Evolutionary conservation across 2,888 invertebrate species (phyloP).

Genomic region (Phoronis australis): DNA sequence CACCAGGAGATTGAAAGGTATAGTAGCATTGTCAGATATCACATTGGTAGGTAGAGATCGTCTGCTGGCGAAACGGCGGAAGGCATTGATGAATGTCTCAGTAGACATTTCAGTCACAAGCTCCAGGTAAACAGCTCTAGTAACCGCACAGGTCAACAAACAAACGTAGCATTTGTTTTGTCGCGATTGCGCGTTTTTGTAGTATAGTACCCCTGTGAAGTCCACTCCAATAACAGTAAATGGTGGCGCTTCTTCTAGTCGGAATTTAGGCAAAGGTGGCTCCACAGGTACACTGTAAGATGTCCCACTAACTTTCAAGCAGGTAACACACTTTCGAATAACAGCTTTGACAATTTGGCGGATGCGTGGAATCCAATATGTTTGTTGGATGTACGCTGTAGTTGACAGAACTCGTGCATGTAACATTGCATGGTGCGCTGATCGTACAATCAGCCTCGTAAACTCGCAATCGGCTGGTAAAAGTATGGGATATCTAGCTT

Average conservation of each 20-base stretch:
- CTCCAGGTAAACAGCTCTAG: conserved; percentile 17
- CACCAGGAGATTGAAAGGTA: conserved; percentile 12
- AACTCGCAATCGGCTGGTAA: no score
- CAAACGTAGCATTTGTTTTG: conserved; percentile 13
- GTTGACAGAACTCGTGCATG: conserved; percentile 10
- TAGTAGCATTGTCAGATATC: conserved; percentile 17
- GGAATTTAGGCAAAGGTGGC: conserved; percentile 14
- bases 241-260: no score
- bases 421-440: conserved; percentile 6
- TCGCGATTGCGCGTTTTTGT: conserved; percentile 1
- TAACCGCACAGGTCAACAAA: conserved; percentile 15
- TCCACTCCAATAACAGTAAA: no score
- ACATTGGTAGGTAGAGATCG: conserved; percentile 10
- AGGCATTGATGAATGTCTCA: conserved; percentile 11
- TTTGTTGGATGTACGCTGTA: conserved; percentile 9
- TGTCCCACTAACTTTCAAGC: conserved; percentile 10
- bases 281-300: conserved; percentile 9
- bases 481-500: conserved; percentile 7
- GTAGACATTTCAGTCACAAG: conserved; percentile 8
- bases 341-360: conserved; percentile 6
- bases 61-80: conserved; percentile 12
- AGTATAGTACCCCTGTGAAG: conserved; percentile 10
- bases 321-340: conserved; percentile 11
- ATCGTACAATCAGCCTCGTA: conserved; percentile 10
- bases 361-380: conserved; percentile 11